Conservation (phyloP, 2,113 vertebrate species). For the Athene cunicularia region DNA sequence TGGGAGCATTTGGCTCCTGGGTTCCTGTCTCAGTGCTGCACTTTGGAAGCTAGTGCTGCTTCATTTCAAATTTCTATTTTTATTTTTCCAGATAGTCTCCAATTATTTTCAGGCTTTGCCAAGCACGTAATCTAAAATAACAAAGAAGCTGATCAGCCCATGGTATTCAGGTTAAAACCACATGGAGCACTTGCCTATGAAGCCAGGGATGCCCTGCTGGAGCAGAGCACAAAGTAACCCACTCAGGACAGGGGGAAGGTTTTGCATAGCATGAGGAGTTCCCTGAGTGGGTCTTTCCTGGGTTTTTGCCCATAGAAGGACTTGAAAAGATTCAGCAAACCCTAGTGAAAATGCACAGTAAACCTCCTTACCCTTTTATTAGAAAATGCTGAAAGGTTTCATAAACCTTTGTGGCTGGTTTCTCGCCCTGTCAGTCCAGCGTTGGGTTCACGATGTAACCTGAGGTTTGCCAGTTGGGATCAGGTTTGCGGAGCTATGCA, state of each 20-base stretch:
- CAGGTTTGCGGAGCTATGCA: not conserved
- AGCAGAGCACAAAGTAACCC: not conserved
- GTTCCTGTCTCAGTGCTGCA: slow-evolving; percentile 3
- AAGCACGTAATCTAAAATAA: slow-evolving; percentile 60
- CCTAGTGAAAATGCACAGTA: not conserved
- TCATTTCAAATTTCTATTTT: slow-evolving; percentile 54
- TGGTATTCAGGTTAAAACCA: not conserved
- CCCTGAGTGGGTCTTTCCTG: not conserved
- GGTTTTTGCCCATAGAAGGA: not conserved
- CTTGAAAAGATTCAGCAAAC: not conserved
- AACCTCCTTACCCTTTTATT: not conserved
- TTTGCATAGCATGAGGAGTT: not conserved
- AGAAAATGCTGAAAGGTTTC: not conserved
- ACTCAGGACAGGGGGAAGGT: not conserved
- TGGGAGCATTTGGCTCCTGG: slow-evolving; percentile 49
- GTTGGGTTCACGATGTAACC: not conserved
- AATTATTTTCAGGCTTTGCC: slow-evolving; percentile 64
- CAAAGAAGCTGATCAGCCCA: slow-evolving; percentile 21
- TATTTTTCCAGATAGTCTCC: slow-evolving; percentile 46
- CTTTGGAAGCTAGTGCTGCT: slow-evolving; percentile 1
- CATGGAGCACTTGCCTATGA: not conserved
- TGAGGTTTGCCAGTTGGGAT: not conserved
- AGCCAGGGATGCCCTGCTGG: not conserved
- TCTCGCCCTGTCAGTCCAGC: not conserved
- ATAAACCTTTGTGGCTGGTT: not conserved